A percentile compares a stretch with the other conserved stretches of the same genome.
These are phyloP conservation scores for Peromyscus attwateri DNA, from an alignment of 2,797 vertebrate genomes.

Conservation along the genomic window DNA sequence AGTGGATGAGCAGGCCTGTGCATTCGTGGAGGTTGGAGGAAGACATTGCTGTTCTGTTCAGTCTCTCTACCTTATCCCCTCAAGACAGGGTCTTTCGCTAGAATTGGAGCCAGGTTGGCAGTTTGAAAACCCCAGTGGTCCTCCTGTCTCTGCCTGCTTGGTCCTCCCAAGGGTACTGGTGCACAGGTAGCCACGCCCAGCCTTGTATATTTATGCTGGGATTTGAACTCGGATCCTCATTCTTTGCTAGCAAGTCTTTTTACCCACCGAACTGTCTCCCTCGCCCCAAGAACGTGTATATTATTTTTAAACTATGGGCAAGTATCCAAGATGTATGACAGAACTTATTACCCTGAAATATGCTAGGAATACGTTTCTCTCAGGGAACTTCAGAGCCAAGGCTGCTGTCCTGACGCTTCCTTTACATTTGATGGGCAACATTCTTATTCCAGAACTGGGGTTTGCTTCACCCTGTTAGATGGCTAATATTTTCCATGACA, in stretches of 20 bases:
- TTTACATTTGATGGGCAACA: conserved; percentile 50
- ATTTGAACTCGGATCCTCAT: not conserved
- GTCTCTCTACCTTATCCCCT: not conserved
- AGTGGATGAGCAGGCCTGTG: not conserved
- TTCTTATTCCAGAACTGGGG: conserved; percentile 36
- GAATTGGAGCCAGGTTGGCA: not conserved
- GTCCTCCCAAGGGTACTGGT: too few species aligned
- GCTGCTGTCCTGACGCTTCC: not conserved
- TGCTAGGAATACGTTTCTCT: conserved; percentile 2
- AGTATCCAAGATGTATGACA: not conserved
- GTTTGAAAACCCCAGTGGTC: not conserved
- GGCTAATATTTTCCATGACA: conserved; percentile 77
- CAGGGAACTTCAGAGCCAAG: conserved; percentile 1
- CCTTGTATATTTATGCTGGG: not conserved
- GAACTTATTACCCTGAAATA: conserved; percentile 8
- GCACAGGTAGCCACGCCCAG: too few species aligned
- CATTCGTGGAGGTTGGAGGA: not conserved
- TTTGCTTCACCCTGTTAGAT: conserved; percentile 50
- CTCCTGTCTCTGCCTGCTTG: not conserved
- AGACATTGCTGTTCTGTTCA: not conserved
- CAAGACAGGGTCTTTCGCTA: not conserved
- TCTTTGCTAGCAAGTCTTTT: not conserved
- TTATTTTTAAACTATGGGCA: conserved; percentile 37
- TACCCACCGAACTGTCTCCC: not conserved
- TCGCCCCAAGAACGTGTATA: not conserved